Evolutionary conservation across 2,888 invertebrate genomes (phyloP).

Genomic region (Mactromeris polynyma): DNA sequence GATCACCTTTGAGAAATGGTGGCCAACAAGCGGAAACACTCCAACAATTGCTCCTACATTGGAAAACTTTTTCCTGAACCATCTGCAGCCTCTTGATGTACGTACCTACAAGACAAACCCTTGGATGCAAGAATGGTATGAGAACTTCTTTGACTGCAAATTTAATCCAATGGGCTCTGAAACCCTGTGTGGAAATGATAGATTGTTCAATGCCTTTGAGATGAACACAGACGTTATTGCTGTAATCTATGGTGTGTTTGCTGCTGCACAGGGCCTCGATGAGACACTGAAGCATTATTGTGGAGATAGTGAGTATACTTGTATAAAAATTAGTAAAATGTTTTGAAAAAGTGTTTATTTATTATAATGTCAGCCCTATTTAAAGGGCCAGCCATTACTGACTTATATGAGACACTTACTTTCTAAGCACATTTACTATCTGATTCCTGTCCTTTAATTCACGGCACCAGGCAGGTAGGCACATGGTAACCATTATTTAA

Average conservation of each 20-base stretch:
- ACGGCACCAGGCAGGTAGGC: too few relatives aligned
- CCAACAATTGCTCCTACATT: constrained; percentile 33
- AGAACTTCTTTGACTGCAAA: constrained; percentile 78
- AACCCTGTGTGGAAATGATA: constrained; percentile 58
- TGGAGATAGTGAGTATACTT: constrained; percentile 67
- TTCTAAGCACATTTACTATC: too few relatives aligned
- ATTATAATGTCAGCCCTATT: too few relatives aligned
- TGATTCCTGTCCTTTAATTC: too few relatives aligned
- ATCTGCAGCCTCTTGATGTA: constrained; percentile 73
- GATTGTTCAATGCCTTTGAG: constrained; percentile 52
- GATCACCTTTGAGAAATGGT: constrained; percentile 71
- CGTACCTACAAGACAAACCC: constrained; percentile 79
- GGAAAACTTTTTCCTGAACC: constrained; percentile 47
- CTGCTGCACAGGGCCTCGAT: constrained; percentile 80
- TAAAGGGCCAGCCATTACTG: too few relatives aligned
- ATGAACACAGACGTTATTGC: constrained; percentile 72
- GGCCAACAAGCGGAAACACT: constrained; percentile 26
- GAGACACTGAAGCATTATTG: constrained; percentile 78
- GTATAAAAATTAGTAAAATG: background rate
- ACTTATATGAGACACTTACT: too few relatives aligned
- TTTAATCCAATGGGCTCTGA: constrained; percentile 62
- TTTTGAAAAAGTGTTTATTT: background rate
- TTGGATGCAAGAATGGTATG: constrained; percentile 84
- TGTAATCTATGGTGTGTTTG: constrained; percentile 81
- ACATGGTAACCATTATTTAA: too few relatives aligned